These are phyloP conservation scores for Thymallus thymallus DNA, from an alignment of 2,113 vertebrate species.

Conservation along the genomic window DNA sequence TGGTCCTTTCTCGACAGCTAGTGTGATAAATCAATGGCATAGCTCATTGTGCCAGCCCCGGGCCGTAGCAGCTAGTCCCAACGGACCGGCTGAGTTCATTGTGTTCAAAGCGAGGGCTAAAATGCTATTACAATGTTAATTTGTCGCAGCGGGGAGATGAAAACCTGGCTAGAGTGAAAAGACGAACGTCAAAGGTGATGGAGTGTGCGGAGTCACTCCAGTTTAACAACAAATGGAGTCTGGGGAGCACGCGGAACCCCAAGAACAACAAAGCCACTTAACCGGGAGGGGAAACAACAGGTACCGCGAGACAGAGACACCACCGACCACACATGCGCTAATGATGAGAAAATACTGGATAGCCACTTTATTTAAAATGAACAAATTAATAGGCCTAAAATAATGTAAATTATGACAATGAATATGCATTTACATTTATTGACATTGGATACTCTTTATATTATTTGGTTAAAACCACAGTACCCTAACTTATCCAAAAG, in stretches of 20 bases:
- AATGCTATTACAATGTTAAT: slow-evolving; percentile 97
- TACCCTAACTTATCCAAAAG: not conserved
- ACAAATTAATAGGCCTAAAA: too few relatives aligned
- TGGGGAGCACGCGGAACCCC: slow-evolving; percentile 55
- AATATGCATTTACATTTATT: too few relatives aligned
- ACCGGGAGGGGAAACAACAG: slow-evolving; percentile 55
- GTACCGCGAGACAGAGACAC: not conserved
- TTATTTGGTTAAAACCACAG: not conserved
- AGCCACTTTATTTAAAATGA: too few relatives aligned
- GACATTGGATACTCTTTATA: not conserved
- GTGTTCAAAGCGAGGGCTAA: slow-evolving; percentile 74
- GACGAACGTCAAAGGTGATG: slow-evolving; percentile 46
- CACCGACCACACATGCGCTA: too few relatives aligned
- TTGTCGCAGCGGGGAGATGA: slow-evolving; percentile 74
- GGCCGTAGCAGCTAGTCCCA: slow-evolving; percentile 57
- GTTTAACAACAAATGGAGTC: slow-evolving; percentile 76
- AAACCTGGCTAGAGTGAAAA: slow-evolving; percentile 27
- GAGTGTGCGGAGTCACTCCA: slow-evolving; percentile 70
- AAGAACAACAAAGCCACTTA: slow-evolving; percentile 58
- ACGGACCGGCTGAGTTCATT: slow-evolving; percentile 57
- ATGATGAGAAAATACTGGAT: too few relatives aligned
- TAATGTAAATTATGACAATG: too few relatives aligned
- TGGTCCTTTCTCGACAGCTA: slow-evolving; percentile 41
- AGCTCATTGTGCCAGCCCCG: slow-evolving; percentile 62
- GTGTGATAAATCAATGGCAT: slow-evolving; percentile 74